A percentile compares a stretch with the other conserved stretches of the same genome.
phyloP scores from a whole-genome alignment of 1,140 invertebrate genomes.

The Scaptomyza graminum region DNA sequence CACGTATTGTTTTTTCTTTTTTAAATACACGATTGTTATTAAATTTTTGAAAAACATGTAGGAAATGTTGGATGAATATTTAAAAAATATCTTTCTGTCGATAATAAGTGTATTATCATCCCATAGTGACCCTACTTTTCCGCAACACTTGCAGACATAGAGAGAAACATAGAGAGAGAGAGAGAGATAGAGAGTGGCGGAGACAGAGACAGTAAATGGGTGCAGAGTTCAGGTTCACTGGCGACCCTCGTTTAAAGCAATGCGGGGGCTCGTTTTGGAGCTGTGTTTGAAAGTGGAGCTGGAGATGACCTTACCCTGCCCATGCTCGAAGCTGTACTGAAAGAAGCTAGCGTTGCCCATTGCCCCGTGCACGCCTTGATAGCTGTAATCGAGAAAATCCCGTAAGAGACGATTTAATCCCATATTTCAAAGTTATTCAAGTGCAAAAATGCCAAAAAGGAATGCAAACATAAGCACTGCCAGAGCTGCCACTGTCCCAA shows the following conservation, averaged over 20 bases:
- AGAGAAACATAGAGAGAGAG: not conserved
- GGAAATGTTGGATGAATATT: not conserved
- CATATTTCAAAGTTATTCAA: slow-evolving; percentile 83
- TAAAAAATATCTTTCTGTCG: not conserved
- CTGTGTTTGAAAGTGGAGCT: not conserved
- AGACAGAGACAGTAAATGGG: slow-evolving; percentile 7
- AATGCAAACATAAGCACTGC: slow-evolving; percentile 82
- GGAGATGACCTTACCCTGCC: slow-evolving; percentile 38
- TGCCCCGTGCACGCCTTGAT: slow-evolving; percentile 58
- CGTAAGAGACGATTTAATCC: slow-evolving; percentile 83
- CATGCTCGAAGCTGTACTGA: not conserved
- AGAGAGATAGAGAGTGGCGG: slow-evolving; percentile 1
- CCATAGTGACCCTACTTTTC: slow-evolving; percentile 56
- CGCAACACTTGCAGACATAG: slow-evolving; percentile 52
- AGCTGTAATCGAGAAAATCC: slow-evolving; percentile 82
- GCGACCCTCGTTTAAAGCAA: slow-evolving; percentile 52
- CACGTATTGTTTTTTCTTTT: no score
- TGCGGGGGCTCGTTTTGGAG: not conserved
- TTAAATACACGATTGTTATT: no score
- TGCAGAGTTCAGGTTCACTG: slow-evolving; percentile 70
- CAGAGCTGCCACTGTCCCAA: slow-evolving; percentile 48
- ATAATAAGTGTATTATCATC: not conserved
- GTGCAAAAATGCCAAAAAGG: slow-evolving; percentile 83
- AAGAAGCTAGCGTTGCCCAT: slow-evolving; percentile 2
- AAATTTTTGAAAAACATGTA: no score